Evolutionary conservation across 2,888 invertebrate genomes (phyloP).

Genomic region (Harmothoe impar): DNA sequence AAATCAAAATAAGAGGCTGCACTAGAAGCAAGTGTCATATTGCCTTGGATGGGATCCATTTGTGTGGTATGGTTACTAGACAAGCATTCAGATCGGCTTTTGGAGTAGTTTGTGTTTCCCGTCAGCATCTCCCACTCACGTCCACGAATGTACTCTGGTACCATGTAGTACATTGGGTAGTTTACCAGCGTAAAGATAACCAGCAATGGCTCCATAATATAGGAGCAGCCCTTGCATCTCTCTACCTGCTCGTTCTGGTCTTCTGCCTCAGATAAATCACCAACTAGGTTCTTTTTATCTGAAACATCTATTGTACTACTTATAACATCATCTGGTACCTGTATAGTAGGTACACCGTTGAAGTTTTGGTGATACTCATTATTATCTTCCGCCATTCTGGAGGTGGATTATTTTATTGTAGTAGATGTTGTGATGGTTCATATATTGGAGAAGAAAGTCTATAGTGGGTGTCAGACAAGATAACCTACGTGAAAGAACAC

Average conservation of each 20-base stretch:
- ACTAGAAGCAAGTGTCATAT: background rate
- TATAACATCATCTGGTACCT: too few relatives aligned
- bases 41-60: background rate
- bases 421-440: too few relatives aligned
- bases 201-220: constrained; percentile 67
- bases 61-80: background rate
- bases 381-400: too few relatives aligned
- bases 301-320: background rate
- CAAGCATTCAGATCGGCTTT: background rate
- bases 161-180: constrained; percentile 54
- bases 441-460: too few relatives aligned
- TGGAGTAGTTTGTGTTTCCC: constrained; percentile 31
- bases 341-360: too few relatives aligned
- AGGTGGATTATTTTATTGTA: too few relatives aligned
- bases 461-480: too few relatives aligned
- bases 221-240: background rate
- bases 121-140: constrained; percentile 44
- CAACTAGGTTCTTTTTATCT: background rate
- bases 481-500: too few relatives aligned
- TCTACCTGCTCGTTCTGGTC: background rate
- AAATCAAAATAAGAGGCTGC: constrained; percentile 9
- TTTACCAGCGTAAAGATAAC: constrained; percentile 32
- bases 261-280: background rate
- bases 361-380: too few relatives aligned
- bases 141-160: constrained; percentile 61